Percentiles rank a stretch among this genome's conserved stretches.
Conservation (phyloP, 2,888 invertebrate genomes). For the Cyclophora albipunctata region DNA sequence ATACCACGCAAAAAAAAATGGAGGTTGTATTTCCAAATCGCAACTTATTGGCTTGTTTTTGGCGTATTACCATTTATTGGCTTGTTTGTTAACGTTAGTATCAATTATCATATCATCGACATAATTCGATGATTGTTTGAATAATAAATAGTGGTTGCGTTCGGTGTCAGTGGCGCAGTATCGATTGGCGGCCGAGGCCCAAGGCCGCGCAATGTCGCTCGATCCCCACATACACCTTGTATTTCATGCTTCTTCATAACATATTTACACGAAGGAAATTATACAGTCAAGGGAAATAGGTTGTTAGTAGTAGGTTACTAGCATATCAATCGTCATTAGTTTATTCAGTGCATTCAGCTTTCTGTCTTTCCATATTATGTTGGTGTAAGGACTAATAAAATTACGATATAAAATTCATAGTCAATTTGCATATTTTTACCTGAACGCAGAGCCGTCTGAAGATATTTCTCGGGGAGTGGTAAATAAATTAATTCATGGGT, state of each 20-base stretch:
- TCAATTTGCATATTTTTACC: conserved; percentile 17
- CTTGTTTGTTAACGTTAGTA: too few relatives aligned
- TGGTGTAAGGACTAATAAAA: neutral
- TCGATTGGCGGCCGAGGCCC: conserved; percentile 43
- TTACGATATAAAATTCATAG: conserved; percentile 5
- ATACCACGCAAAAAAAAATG: too few relatives aligned
- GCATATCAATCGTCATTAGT: too few relatives aligned
- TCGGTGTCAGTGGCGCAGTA: conserved; percentile 31
- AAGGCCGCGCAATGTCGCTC: conserved; percentile 45
- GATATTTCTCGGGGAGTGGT: conserved; percentile 18
- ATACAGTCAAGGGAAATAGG: too few relatives aligned
- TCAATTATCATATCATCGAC: too few relatives aligned
- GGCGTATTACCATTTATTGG: too few relatives aligned
- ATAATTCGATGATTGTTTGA: neutral
- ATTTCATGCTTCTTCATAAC: neutral
- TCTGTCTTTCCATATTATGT: too few relatives aligned
- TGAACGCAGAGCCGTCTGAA: conserved; percentile 6
- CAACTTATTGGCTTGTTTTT: too few relatives aligned
- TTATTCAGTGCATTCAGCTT: too few relatives aligned
- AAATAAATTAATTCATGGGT: conserved; percentile 36
- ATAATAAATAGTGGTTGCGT: conserved; percentile 10
- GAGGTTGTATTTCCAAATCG: too few relatives aligned
- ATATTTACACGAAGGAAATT: too few relatives aligned
- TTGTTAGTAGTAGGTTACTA: too few relatives aligned
- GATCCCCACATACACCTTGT: conserved; percentile 7